phyloP scores from a whole-genome alignment of 2,888 invertebrate species.

The Sylvicola fuscatus region DNA sequence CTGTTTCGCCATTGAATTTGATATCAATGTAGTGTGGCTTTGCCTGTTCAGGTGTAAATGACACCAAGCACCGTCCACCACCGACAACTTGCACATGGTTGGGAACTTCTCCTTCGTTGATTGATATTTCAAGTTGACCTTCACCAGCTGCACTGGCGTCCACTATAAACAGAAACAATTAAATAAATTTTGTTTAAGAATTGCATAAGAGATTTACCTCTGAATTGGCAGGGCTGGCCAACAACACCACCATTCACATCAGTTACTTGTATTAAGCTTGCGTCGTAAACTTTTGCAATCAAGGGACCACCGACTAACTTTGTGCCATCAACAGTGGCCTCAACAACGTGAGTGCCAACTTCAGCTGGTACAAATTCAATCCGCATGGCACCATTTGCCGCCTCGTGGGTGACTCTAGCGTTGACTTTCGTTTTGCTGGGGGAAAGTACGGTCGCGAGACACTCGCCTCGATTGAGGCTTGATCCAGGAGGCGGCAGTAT shows the following conservation, averaged over 20 bases:
- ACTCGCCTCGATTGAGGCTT: slow-evolving; percentile 31
- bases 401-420: slow-evolving; percentile 63
- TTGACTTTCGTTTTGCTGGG: slow-evolving; percentile 69
- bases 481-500: slow-evolving; percentile 30
- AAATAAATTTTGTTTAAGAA: background rate
- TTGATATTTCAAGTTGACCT: slow-evolving; percentile 97
- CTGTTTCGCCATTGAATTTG: slow-evolving; percentile 88
- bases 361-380: slow-evolving; percentile 85
- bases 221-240: slow-evolving; percentile 90
- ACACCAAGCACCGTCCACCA: slow-evolving; percentile 83
- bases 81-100: slow-evolving; percentile 96
- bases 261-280: slow-evolving; percentile 81
- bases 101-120: slow-evolving; percentile 97
- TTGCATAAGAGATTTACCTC: slow-evolving; percentile 19
- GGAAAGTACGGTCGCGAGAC: slow-evolving; percentile 49
- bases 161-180: slow-evolving; percentile 37
- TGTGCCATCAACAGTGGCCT: slow-evolving; percentile 75
- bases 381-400: slow-evolving; percentile 63
- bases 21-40: slow-evolving; percentile 87
- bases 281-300: slow-evolving; percentile 86
- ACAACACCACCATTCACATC: slow-evolving; percentile 87
- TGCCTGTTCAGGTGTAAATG: slow-evolving; percentile 80
- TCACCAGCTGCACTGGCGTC: slow-evolving; percentile 97
- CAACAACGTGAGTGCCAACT: slow-evolving; percentile 86
- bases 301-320: slow-evolving; percentile 79